phyloP scores from a whole-genome alignment of 2,797 vertebrate species.

The Semotilus atromaculatus region DNA sequence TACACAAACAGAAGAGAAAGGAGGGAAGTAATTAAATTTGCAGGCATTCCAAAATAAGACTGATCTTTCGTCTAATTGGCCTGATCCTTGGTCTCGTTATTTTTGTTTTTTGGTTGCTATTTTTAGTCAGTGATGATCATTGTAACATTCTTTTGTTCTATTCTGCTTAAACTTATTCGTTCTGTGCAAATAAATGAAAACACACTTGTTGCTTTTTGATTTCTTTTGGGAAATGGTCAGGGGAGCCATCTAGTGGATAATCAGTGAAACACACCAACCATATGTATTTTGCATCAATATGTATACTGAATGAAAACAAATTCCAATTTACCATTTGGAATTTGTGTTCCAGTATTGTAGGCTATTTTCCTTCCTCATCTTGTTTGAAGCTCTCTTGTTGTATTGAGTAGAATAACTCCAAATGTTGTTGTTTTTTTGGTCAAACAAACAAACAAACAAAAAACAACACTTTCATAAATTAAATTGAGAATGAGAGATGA shows the following conservation, averaged over 20 bases:
- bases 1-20: not conserved
- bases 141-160: not conserved
- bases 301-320: not conserved
- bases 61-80: not conserved
- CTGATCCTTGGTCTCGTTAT: not conserved
- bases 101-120: not conserved
- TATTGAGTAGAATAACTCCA: not conserved
- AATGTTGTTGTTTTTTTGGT: not conserved
- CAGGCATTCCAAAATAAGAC: not conserved
- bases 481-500: not conserved
- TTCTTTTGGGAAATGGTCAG: not conserved
- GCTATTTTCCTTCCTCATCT: not conserved
- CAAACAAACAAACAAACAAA: too few relatives aligned
- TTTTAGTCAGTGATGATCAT: not conserved
- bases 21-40: conserved; percentile 2
- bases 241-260: conserved; percentile 33
- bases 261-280: not conserved
- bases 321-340: not conserved
- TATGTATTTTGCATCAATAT: not conserved
- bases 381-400: not conserved
- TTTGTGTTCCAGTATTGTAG: not conserved
- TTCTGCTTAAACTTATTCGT: not conserved
- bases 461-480: not conserved
- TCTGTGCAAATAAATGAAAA: not conserved
- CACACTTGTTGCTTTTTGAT: not conserved